Base-by-base conservation (phyloP, 2,797 vertebrate genomes). In the Hozukius guyotensis region DNA sequence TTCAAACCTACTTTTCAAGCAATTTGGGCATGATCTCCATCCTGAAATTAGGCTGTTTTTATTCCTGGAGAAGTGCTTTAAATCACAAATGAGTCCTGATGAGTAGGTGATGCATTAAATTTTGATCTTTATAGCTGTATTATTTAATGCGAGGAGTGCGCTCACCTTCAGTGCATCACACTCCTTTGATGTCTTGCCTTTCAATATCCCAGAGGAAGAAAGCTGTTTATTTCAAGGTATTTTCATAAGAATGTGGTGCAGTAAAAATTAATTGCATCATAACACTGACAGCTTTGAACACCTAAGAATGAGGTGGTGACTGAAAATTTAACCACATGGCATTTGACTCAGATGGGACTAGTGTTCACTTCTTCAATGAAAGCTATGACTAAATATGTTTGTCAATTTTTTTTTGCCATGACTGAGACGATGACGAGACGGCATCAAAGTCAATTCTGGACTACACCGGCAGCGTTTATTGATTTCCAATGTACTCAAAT, bases 81-180 rank as follows among this genome's bases (percentile, higher is more conserved):
- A 89, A 86, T 89, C 72, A 83, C 85, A 91, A 91, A 91, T 88
- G 80, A 85, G 74, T 82, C 74, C 77, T 89, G 81, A 85, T 89
- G 82, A 91, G 79, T 74, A 31, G 75, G 36, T 81, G 83, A 86
- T 83, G 77, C 85, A 86, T 90, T 80, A 71, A 76, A 89, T 87
- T 81, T 86, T 80, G 72, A 90, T 89, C 69, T 85, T 84, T 75
- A 83, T 66, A 46, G 79, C 74, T 82, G 77, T 82, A 80, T 90
- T 90, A 87, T 87, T 83, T 82, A 89, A 89, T 75, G 76, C 42
- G 34, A 80, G 72, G 64, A 79, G 72, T 24, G 69, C 5, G 42
- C 77, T 91, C 88, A 90, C 92, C 87, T 91, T 88, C 79, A 76
- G 68, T 72, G 80, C 78, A 59, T 72, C 62, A 29, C 55, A 2